Base-by-base conservation (phyloP, 2,888 invertebrate genomes). In the Diadegma fenestrale region DNA sequence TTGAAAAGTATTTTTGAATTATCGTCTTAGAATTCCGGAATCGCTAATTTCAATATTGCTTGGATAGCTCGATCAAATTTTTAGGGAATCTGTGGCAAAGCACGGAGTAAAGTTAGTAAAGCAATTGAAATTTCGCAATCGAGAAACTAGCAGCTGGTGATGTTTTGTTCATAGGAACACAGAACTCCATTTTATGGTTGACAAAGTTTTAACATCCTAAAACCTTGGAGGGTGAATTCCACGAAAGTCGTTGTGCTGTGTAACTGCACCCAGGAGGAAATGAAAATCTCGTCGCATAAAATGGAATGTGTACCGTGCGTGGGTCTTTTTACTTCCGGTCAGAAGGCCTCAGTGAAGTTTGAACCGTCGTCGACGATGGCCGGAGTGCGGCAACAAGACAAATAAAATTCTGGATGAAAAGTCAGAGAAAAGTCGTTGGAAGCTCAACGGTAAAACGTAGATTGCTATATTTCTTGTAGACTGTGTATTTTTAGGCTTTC, bases 191-290 rank as follows among this genome's bases (percentile, higher is more conserved):
- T 72, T 72, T 72, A 54, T 72, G 58, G 68, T 17, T 45, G 68
- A 68, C 41, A 66, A 19, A 45, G 68, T 43, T 68, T 45, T 33
- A 68, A 68, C 43, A 45, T 43, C 26, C 14, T 26, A 26, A 45
- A 68, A 22, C 68, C 68, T 22, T 22, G 43, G 43, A 45, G 68
- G 26, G 43, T 51, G 69, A 69, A 69, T 69, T 69, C 51, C 22
- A n/a, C 4, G 6, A n/a, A 48, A 48, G 48, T 58, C 48, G 82
- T 75, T 85, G 77, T 66, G 80, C 81, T 88, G 86, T 88, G 87
- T 88, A 83, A 82, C 80, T 69, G 82, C 88, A 88, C 88, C 85
- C 82, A 68, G 78, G 78, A 84, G 88, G 86, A 88, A 89, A 88
- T 87, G 86, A 88, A 87, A 82, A 85, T 78, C 79, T 84, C 51